These are phyloP conservation scores for Thymallus thymallus DNA, from an alignment of 2,113 vertebrate genomes.

Conservation along the genomic window DNA sequence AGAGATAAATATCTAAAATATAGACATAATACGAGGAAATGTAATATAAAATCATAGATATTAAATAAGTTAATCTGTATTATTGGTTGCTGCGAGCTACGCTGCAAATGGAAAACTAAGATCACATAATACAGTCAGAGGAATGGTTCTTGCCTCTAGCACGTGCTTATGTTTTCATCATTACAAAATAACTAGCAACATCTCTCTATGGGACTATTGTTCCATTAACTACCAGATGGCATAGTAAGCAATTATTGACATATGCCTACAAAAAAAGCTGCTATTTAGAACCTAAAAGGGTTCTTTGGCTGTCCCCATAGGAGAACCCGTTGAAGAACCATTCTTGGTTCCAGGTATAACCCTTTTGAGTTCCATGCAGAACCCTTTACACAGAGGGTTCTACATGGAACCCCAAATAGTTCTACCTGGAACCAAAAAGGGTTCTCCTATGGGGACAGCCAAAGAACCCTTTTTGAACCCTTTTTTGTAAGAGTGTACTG, in stretches of 20 bases:
- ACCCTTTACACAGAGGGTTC: too few relatives aligned
- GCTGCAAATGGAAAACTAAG: neutral
- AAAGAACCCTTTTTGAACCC: too few relatives aligned
- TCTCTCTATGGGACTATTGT: neutral
- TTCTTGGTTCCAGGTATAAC: too few relatives aligned
- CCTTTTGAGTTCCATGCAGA: too few relatives aligned
- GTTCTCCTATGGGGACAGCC: too few relatives aligned
- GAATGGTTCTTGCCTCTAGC: neutral
- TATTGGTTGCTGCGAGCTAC: conserved; percentile 7
- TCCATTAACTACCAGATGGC: neutral
- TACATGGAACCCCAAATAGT: too few relatives aligned
- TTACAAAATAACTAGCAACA: neutral
- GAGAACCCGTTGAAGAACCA: too few relatives aligned
- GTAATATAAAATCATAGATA: conserved; percentile 15
- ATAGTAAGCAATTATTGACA: conserved; percentile 6
- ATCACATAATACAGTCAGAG: neutral
- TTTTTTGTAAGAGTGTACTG: neutral
- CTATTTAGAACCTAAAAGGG: neutral
- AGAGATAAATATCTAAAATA: conserved; percentile 24
- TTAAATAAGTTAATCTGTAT: conserved; percentile 7
- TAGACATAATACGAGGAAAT: conserved; percentile 22
- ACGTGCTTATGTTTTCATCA: neutral
- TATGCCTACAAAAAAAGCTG: neutral
- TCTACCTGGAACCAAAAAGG: too few relatives aligned
- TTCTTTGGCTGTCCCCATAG: too few relatives aligned